Percentiles rank a stretch among this genome's conserved stretches.
phyloP scores from a whole-genome alignment of 2,113 vertebrate genomes.

The Saimiri boliviensis region DNA sequence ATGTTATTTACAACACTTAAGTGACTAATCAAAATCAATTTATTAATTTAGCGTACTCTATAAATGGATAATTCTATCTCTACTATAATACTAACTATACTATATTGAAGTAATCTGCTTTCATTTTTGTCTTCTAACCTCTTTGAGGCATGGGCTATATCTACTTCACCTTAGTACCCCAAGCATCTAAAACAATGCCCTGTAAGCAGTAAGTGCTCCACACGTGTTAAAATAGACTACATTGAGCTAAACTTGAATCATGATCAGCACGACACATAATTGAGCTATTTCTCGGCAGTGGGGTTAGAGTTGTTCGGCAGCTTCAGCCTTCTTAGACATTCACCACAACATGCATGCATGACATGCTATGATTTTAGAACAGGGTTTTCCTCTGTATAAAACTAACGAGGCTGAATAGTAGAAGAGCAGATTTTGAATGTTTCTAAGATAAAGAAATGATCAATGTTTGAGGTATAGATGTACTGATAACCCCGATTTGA shows the following conservation, averaged over 20 bases:
- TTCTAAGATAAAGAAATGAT: background rate
- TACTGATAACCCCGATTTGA: background rate
- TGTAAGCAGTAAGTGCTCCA: background rate
- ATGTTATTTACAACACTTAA: constrained; percentile 35
- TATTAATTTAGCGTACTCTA: constrained; percentile 13
- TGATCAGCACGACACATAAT: background rate
- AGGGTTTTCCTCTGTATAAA: constrained; percentile 35
- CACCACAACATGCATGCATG: background rate
- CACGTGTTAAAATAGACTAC: background rate
- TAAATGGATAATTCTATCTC: constrained; percentile 3
- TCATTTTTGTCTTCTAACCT: background rate
- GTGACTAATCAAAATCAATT: constrained; percentile 13
- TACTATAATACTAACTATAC: background rate
- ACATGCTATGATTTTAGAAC: constrained; percentile 43
- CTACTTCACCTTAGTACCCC: background rate
- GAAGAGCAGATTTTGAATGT: background rate
- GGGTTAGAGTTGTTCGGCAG: background rate
- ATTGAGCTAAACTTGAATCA: background rate
- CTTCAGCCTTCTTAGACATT: constrained; percentile 52
- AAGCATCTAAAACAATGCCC: background rate
- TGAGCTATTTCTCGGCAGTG: constrained; percentile 33
- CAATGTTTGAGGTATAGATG: background rate
- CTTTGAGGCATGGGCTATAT: background rate
- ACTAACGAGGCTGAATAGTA: background rate
- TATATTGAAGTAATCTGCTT: background rate